Percentiles rank a stretch among this genome's conserved stretches.
Evolutionary conservation across 1,140 invertebrate genomes (phyloP).

Genomic region (Schlechtendalia chinensis): DNA sequence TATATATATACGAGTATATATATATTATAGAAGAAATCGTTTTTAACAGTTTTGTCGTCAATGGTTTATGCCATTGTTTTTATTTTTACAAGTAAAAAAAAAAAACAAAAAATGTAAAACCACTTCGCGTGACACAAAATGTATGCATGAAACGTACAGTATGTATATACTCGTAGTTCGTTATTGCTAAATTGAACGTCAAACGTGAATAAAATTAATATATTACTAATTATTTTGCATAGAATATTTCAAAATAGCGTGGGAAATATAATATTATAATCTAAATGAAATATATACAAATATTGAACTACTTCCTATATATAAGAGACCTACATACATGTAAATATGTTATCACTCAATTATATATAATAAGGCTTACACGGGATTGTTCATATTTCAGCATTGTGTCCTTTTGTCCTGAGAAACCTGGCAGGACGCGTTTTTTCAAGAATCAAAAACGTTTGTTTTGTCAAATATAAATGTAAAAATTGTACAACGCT

Average conservation of each 20-base stretch:
- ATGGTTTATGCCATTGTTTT: conserved; percentile 15
- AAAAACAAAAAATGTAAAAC: conserved; percentile 30
- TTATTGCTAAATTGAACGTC: not conserved
- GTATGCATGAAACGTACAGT: not conserved
- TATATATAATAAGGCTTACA: not conserved
- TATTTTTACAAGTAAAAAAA: not conserved
- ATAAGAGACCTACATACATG: too few relatives aligned
- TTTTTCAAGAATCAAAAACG: too few relatives aligned
- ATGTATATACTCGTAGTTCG: too few relatives aligned
- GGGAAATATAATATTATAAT: not conserved
- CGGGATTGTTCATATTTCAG: not conserved
- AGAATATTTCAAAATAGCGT: not conserved
- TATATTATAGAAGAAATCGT: conserved; percentile 16
- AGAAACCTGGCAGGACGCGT: too few relatives aligned
- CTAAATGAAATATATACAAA: not conserved
- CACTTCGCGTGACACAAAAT: not conserved
- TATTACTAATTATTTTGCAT: not conserved
- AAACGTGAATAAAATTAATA: not conserved
- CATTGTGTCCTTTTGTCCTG: too few relatives aligned
- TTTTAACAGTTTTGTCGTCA: conserved; percentile 25
- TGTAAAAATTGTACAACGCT: too few relatives aligned
- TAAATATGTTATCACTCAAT: too few relatives aligned
- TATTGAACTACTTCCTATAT: too few relatives aligned
- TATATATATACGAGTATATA: too few relatives aligned
- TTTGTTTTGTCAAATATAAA: too few relatives aligned